These are phyloP conservation scores for Rhinogobio ventralis DNA, from an alignment of 2,797 vertebrate genomes.

Conservation along the genomic window DNA sequence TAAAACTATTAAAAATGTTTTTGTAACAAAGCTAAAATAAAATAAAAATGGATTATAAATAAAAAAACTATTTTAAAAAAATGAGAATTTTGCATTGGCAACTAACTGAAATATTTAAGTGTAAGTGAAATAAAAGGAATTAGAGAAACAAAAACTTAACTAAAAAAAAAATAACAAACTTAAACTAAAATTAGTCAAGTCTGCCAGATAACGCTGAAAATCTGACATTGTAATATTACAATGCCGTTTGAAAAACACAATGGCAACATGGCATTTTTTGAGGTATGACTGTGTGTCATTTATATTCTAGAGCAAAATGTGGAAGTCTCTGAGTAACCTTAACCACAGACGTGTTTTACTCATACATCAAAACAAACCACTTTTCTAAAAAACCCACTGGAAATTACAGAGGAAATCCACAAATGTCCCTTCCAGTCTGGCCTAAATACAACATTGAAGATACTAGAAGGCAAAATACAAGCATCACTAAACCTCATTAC, in stretches of 20 bases:
- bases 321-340: neutral
- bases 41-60: too few species aligned
- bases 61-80: too few species aligned
- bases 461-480: neutral
- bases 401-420: slow-evolving; percentile 26
- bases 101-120: neutral
- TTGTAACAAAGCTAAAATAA: neutral
- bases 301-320: neutral
- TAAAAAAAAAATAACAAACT: neutral
- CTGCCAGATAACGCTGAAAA: neutral
- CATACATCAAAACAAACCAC: neutral
- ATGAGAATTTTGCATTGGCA: neutral
- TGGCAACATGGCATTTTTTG: neutral
- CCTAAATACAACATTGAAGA: neutral
- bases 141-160: neutral
- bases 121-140: neutral
- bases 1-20: neutral
- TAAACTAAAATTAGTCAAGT: neutral
- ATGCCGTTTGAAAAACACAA: neutral
- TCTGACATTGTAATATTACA: neutral
- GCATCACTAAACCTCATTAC: neutral
- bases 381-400: slow-evolving; percentile 11
- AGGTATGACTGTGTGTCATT: neutral
- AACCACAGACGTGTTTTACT: slow-evolving; percentile 20
- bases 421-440: neutral